Conservation (phyloP, 2,888 invertebrate genomes). For the Orthosia cruda region DNA sequence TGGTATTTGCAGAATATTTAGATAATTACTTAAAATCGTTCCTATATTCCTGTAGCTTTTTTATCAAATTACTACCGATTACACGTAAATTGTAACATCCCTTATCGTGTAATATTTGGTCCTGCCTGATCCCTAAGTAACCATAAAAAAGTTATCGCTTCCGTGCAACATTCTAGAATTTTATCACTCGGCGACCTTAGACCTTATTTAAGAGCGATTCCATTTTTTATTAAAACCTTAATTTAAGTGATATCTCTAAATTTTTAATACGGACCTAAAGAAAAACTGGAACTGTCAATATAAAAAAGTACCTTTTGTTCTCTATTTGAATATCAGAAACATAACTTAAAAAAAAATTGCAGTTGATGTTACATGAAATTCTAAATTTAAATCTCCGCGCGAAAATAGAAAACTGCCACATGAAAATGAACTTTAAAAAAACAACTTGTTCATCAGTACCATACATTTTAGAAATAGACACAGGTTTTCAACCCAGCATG, state of each 20-base stretch:
- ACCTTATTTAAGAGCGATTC: slow-evolving; percentile 39
- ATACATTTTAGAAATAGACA: slow-evolving; percentile 19
- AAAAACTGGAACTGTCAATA: not conserved
- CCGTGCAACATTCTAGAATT: slow-evolving; percentile 49
- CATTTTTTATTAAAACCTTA: slow-evolving; percentile 27
- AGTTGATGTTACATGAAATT: not conserved
- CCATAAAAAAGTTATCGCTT: slow-evolving; percentile 55
- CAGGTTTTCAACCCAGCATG: slow-evolving; percentile 12
- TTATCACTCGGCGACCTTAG: slow-evolving; percentile 50
- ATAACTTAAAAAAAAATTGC: not conserved
- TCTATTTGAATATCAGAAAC: not conserved
- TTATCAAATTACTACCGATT: not conserved
- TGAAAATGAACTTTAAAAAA: slow-evolving; percentile 10
- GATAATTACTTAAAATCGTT: not conserved
- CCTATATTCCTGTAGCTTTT: not conserved
- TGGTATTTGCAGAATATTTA: not conserved
- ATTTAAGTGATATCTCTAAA: not conserved
- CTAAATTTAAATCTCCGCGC: not conserved
- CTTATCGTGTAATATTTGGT: slow-evolving; percentile 31
- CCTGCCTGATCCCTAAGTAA: slow-evolving; percentile 7
- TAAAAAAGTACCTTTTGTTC: not conserved
- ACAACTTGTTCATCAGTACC: not conserved
- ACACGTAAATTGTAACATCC: not conserved
- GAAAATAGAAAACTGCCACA: not conserved
- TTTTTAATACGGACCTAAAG: not conserved